phyloP scores from a whole-genome alignment of 2,888 invertebrate species.

The Lasioglossum malachurum region DNA sequence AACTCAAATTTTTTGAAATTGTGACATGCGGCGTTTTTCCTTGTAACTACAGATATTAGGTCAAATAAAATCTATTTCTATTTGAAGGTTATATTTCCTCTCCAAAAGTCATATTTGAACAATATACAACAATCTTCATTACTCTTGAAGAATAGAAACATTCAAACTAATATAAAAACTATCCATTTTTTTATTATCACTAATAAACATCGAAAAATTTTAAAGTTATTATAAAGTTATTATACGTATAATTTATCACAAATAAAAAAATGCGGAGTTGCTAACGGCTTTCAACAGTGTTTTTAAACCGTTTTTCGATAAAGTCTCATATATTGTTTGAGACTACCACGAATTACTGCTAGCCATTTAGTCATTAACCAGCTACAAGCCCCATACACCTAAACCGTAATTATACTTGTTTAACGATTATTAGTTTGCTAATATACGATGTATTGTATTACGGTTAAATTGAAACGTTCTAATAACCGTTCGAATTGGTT shows the following conservation, averaged over 20 bases:
- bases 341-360: not conserved
- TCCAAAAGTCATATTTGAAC: not conserved
- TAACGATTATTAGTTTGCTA: not conserved
- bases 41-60: no score
- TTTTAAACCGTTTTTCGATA: not conserved
- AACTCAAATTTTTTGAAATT: no score
- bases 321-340: not conserved
- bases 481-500: not conserved
- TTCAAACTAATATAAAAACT: not conserved
- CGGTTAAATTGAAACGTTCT: constrained; percentile 2
- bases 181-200: not conserved
- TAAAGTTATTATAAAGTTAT: no score
- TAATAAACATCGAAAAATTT: not conserved
- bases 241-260: not conserved
- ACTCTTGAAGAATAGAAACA: not conserved
- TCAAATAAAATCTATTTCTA: not conserved
- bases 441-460: not conserved
- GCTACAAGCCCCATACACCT: not conserved
- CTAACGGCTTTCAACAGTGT: constrained; percentile 17
- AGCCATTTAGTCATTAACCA: not conserved
- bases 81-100: not conserved
- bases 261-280: not conserved
- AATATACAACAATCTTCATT: not conserved
- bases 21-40: no score
- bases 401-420: not conserved